These are phyloP conservation scores for Antechinus stuartii DNA, from an alignment of 2,113 vertebrate genomes.

Conservation along the genomic window DNA sequence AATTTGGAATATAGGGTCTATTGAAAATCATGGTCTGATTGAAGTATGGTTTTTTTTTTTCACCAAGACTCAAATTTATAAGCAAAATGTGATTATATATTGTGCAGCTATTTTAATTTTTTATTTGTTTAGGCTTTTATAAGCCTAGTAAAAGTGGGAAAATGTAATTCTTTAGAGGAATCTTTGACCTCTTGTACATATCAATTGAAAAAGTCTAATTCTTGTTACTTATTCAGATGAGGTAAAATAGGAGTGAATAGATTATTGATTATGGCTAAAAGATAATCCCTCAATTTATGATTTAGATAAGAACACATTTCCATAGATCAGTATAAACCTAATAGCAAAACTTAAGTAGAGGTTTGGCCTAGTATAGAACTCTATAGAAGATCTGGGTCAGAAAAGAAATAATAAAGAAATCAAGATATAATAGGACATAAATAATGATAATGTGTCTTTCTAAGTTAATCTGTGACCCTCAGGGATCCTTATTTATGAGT, in stretches of 20 bases:
- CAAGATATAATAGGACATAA: neutral
- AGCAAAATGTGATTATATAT: slow-evolving; percentile 21
- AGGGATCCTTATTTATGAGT: neutral
- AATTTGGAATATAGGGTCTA: neutral
- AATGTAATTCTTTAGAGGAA: slow-evolving; percentile 37
- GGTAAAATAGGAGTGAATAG: slow-evolving; percentile 9
- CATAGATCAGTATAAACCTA: neutral
- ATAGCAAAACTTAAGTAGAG: neutral
- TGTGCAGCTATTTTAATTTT: slow-evolving; percentile 45
- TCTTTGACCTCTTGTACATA: slow-evolving; percentile 52
- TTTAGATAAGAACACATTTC: neutral
- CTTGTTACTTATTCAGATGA: slow-evolving; percentile 14
- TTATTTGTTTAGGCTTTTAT: slow-evolving; percentile 69
- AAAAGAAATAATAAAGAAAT: neutral
- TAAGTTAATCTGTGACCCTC: neutral
- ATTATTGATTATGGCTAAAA: neutral
- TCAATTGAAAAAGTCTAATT: slow-evolving; percentile 38
- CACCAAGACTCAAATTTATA: neutral
- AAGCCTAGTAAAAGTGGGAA: slow-evolving; percentile 55
- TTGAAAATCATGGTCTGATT: slow-evolving; percentile 19
- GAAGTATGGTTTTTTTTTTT: neutral
- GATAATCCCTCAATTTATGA: neutral
- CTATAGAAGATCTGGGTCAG: neutral
- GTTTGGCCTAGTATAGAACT: neutral
- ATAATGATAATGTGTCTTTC: neutral